Evolutionary conservation across 2,797 vertebrate genomes (phyloP).

Genomic region (Columba guinea): DNA sequence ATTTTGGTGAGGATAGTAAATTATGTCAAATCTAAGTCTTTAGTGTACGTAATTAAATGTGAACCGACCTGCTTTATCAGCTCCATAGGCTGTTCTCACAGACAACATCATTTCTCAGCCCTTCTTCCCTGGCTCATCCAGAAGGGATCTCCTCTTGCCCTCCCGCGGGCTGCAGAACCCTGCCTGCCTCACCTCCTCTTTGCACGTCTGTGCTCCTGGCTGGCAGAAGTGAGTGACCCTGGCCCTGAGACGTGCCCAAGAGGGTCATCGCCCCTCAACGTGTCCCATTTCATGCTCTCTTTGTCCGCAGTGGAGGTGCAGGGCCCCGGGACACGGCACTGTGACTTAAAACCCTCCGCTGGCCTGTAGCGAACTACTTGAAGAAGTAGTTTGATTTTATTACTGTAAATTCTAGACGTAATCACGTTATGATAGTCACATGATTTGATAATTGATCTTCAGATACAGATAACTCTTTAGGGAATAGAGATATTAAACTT

Average conservation of each 20-base stretch:
- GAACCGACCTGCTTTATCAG: background rate
- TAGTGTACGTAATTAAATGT: background rate
- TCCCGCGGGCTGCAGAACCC: background rate
- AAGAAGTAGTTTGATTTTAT: background rate
- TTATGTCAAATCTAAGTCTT: background rate
- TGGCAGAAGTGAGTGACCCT: background rate
- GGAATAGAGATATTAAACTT: background rate
- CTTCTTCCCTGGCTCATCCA: background rate
- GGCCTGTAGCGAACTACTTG: background rate
- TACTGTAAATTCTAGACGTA: background rate
- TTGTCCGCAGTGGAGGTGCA: background rate
- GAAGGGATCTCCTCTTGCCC: background rate
- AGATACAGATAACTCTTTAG: background rate
- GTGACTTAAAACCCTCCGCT: background rate
- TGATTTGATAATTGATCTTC: slow-evolving; percentile 43
- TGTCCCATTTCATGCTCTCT: background rate
- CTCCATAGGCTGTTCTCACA: background rate
- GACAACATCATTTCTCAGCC: background rate
- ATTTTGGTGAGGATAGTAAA: background rate
- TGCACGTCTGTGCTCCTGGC: background rate
- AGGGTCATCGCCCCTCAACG: accelerated
- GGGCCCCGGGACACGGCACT: background rate
- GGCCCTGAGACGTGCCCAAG: background rate
- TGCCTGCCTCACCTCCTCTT: background rate
- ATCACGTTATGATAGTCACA: background rate